Evolutionary conservation across 2,113 vertebrate species (phyloP).

Genomic region (Macquaria australasica): DNA sequence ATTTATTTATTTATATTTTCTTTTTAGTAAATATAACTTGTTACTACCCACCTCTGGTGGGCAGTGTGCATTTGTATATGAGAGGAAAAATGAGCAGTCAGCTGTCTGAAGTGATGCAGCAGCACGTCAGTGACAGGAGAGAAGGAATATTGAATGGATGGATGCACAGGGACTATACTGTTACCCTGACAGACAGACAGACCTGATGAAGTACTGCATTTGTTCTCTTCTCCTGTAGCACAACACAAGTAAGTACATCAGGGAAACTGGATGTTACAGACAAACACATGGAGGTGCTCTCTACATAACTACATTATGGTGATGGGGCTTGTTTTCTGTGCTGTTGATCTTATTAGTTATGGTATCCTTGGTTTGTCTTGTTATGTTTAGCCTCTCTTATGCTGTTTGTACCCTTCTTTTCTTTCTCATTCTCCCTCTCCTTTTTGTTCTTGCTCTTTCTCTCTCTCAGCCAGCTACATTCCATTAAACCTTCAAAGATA

Average conservation of each 20-base stretch:
- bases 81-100: constrained; percentile 2
- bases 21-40: too few relatives aligned
- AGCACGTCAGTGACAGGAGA: not conserved
- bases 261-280: constrained; percentile 38
- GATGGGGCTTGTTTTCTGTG: constrained; percentile 18
- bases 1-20: too few relatives aligned
- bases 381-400: constrained; percentile 34
- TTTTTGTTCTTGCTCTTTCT: not conserved
- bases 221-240: constrained; percentile 6
- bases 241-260: constrained; percentile 34
- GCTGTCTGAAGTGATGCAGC: constrained; percentile 5
- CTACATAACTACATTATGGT: constrained; percentile 45
- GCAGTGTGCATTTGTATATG: not conserved
- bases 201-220: constrained; percentile 1
- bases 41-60: too few relatives aligned
- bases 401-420: constrained; percentile 35
- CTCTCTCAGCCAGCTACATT: constrained; percentile 62
- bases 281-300: constrained; percentile 29
- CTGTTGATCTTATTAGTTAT: constrained; percentile 53
- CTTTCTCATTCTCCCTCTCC: constrained; percentile 4
- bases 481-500: constrained; percentile 82
- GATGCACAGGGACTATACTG: constrained; percentile 10
- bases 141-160: constrained; percentile 7
- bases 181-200: not conserved
- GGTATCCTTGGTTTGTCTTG: constrained; percentile 38